phyloP scores from a whole-genome alignment of 2,888 invertebrate species.

The Tachina lurida region DNA sequence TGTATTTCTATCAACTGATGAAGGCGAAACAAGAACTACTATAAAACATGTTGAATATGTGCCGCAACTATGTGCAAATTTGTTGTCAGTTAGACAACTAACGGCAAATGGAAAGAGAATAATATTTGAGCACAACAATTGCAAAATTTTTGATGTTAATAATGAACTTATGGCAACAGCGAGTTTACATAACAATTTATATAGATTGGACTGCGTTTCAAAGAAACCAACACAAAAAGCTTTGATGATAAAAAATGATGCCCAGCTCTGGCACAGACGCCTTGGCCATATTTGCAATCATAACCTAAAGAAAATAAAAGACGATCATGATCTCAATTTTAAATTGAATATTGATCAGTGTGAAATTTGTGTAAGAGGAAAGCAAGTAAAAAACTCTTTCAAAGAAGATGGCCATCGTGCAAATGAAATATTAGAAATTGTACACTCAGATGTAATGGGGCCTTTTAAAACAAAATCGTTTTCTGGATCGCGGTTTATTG shows the following conservation, averaged over 20 bases:
- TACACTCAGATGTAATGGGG: slow-evolving; percentile 78
- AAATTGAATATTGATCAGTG: too few relatives aligned
- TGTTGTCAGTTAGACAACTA: background rate
- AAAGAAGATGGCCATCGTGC: too few relatives aligned
- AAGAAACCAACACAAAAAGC: slow-evolving; percentile 4
- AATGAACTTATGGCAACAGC: slow-evolving; percentile 28
- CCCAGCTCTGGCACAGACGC: slow-evolving; percentile 70
- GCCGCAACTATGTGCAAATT: too few relatives aligned
- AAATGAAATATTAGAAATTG: too few relatives aligned
- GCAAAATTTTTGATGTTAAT: slow-evolving; percentile 35
- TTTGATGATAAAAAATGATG: slow-evolving; percentile 33
- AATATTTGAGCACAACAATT: slow-evolving; percentile 33
- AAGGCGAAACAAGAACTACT: slow-evolving; percentile 1
- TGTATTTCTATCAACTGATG: background rate
- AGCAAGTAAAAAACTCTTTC: too few relatives aligned
- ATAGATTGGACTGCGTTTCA: slow-evolving; percentile 39
- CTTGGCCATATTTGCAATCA: slow-evolving; percentile 72
- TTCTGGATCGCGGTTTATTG: slow-evolving; percentile 77
- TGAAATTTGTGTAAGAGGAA: too few relatives aligned
- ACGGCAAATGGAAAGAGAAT: slow-evolving; percentile 63
- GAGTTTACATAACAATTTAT: slow-evolving; percentile 46
- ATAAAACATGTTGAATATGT: slow-evolving; percentile 21
- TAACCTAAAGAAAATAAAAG: slow-evolving; percentile 19
- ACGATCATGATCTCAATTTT: slow-evolving; percentile 50
- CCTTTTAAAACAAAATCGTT: slow-evolving; percentile 77